Evolutionary conservation across 2,888 invertebrate genomes (phyloP), one percentile per base, ranked within the genome.

Genomic region (Pterostichus niger): DNA sequence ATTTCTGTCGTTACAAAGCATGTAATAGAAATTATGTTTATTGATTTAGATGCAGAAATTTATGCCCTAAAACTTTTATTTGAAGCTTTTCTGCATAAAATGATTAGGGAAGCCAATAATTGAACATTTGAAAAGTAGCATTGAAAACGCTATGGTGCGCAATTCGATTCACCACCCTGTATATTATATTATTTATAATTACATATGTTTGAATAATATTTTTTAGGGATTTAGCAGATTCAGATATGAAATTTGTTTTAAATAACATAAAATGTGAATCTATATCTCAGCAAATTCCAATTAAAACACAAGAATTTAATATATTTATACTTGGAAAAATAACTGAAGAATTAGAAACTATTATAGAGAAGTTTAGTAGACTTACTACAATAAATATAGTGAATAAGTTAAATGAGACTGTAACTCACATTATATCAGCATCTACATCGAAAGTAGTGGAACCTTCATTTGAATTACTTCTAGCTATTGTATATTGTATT

Each of bases 391-490:
- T 79, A 11, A 68, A 24, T 24, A 13, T 79, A n/a, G 0, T 15
- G n/a, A 64, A 52, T 15, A 52, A 79, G 6, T 64, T 79, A 17
- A 68, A 79, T 68, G 49, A 79, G 24, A 6, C 17, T n/a, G 79
- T 79, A 13, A 79, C 68, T 52, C 79, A 68, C 46, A 49, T 79
- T n/a, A 33, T 79, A 44, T n/a, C 31, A 52, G 64, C 44, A 9
- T n/a, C 7, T 46, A 33, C 31, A 31, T 24, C 64, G 24, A 79
- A 79, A 68, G 33, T 79, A 31, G 17, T 79, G 24, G 9, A 64
- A 31, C 79, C 79, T 44, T 46, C 79, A 24, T 79, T 24, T 79
- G 68, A 79, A 33, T 15, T 79, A 40, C n/a, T 79, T 54, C 15
- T 79, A 13, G 64, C 79, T 11, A 79, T 79, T 49, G 4, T 68